Conservation (phyloP, 2,888 invertebrate genomes). For the Axea sp. region DNA sequence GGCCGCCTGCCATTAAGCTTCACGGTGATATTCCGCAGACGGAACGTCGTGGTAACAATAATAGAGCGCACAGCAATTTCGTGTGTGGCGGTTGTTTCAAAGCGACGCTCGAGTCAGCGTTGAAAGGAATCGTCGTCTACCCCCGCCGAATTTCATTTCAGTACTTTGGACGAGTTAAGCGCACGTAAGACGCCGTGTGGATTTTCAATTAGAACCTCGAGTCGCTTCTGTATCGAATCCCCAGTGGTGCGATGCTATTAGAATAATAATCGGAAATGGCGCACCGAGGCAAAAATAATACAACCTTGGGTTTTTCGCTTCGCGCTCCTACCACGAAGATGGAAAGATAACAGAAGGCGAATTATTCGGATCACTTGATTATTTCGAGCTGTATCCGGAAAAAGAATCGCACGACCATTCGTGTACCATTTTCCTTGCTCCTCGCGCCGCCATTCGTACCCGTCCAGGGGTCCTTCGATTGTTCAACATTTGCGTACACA, state of each 20-base stretch:
- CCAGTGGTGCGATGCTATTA: neutral
- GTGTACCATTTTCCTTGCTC: constrained; percentile 40
- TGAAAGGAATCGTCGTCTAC: constrained; percentile 18
- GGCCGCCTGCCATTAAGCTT: constrained; percentile 24
- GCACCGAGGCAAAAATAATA: constrained; percentile 4
- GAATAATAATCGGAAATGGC: constrained; percentile 1
- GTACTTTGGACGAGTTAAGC: constrained; percentile 12
- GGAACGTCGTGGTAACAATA: constrained; percentile 26
- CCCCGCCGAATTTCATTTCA: constrained; percentile 9
- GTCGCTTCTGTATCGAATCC: neutral
- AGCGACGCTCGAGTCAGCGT: constrained; percentile 8
- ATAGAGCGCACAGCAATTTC: constrained; percentile 28
- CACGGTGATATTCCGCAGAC: constrained; percentile 23
- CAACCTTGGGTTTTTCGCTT: neutral
- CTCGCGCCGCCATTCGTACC: too few species aligned
- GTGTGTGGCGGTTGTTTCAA: constrained; percentile 17
- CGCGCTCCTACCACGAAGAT: neutral
- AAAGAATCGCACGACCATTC: constrained; percentile 5
- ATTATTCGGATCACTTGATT: constrained; percentile 30
- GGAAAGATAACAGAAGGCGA: constrained; percentile 6
- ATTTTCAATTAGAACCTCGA: constrained; percentile 14
- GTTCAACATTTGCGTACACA: constrained; percentile 18
- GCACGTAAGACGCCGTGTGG: constrained; percentile 9
- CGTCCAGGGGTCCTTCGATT: too few species aligned
- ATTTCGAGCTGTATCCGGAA: constrained; percentile 3